phyloP scores from a whole-genome alignment of 2,888 invertebrate species.

The Balanococcus diminutus region DNA sequence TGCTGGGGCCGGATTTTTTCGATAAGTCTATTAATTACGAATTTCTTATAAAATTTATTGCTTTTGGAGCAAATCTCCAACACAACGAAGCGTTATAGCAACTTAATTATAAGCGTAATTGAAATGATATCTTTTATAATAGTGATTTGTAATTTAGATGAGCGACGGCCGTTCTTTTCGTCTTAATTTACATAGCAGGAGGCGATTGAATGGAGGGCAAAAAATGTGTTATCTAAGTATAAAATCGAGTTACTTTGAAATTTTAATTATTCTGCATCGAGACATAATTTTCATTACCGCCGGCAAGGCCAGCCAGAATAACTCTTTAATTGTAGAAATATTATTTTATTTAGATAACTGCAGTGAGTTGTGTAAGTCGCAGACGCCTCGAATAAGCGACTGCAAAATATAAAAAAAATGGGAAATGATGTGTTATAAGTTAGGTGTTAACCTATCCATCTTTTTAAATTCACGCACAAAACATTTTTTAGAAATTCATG shows the following conservation, averaged over 20 bases:
- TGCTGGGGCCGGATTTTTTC: no score
- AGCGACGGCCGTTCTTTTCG: not conserved
- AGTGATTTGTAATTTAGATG: not conserved
- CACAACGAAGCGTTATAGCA: no score
- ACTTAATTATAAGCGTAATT: not conserved
- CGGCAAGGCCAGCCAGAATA: not conserved
- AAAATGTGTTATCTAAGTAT: not conserved
- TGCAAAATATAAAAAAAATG: not conserved
- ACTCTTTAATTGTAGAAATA: not conserved
- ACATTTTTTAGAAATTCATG: not conserved
- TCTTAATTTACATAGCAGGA: not conserved
- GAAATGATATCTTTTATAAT: no score
- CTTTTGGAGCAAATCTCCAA: no score
- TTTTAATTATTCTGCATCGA: not conserved
- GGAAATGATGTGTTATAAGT: conserved; percentile 9
- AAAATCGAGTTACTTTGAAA: not conserved
- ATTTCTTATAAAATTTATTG: no score
- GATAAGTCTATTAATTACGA: no score
- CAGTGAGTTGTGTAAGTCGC: not conserved
- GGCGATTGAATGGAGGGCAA: not conserved
- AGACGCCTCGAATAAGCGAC: not conserved
- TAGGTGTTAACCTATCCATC: conserved; percentile 8
- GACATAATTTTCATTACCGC: not conserved
- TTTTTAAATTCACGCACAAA: not conserved
- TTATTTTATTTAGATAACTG: not conserved